Evolutionary conservation across 2,797 vertebrate genomes (phyloP).

Genomic region (Pyrocephalus nanus): DNA sequence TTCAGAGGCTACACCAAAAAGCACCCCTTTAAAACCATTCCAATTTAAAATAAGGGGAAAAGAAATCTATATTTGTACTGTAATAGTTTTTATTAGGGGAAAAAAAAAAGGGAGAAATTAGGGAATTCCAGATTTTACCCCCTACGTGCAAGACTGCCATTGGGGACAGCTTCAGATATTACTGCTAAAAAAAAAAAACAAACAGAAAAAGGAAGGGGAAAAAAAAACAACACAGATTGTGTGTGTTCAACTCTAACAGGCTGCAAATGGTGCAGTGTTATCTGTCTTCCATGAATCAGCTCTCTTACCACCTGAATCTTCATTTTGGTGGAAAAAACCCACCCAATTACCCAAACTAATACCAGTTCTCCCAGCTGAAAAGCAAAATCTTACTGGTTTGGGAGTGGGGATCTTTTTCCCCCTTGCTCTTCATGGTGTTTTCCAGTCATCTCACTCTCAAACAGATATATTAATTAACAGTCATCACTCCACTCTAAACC

Average conservation of each 20-base stretch:
- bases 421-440: not conserved
- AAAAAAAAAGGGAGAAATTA: slow-evolving; percentile 45
- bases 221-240: not conserved
- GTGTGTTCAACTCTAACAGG: not conserved
- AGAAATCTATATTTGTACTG: not conserved
- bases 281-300: not conserved
- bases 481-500: not conserved
- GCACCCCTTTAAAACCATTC: not conserved
- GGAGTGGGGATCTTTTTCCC: accelerated
- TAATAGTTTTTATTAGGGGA: slow-evolving; percentile 19
- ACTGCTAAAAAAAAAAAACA: not conserved
- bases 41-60: not conserved
- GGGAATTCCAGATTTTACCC: slow-evolving; percentile 21
- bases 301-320: not conserved
- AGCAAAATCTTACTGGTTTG: not conserved
- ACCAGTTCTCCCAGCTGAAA: slow-evolving; percentile 4
- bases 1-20: slow-evolving; percentile 27
- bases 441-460: not conserved
- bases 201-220: not conserved
- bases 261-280: not conserved
- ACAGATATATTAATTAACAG: not conserved
- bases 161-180: slow-evolving; percentile 51
- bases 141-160: not conserved
- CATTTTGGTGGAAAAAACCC: not conserved
- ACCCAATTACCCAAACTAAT: not conserved